Evolutionary conservation across 1,140 invertebrate species (phyloP), one percentile per base, ranked within the genome.

Genomic region (Chymomyza costata): DNA sequence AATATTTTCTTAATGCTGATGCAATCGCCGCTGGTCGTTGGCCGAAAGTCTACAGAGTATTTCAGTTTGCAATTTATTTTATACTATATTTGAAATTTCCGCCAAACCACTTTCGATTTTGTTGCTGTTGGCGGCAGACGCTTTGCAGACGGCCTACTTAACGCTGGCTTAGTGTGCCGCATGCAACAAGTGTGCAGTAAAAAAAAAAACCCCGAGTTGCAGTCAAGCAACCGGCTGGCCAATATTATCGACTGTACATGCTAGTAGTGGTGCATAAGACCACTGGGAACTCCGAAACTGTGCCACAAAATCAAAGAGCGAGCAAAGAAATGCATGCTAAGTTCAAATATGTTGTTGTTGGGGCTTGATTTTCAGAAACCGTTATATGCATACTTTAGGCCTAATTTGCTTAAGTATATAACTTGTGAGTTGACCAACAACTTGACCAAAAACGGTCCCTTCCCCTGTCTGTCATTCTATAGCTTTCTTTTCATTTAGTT

Each of bases 101-200:
- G 57, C 52, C 65, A 55, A 78, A 78, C 55, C 67, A 80, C 73
- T 80, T 80, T 80, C 73, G 73, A 74, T 80, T 80, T 73, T 67
- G 39, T 56, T 61, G 11, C 32, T 18, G 21, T 34, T 43, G 17
- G 31, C 25, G 15, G 31, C 48, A 53, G 49, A 58, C 59, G 50
- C 39, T 55, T 49, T 28, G 21, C 51, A 39, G 40, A 44, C 45
- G n/a, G 43, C 19, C n/a, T 3, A n/a, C 19, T n/a, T n/a, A 30
- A 5, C 11, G 28, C 40, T 55, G 34, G 47, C 31, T 65, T 65
- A 76, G 43, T 69, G 61, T 52, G 53, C 61, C 45, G 35, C 56
- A 58, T 70, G 71, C 71, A 70, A 65, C 61, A 65, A 50, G 60
- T 64, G 52, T 18, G 45, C 35, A 28, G 25, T 10, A 52, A 62